phyloP scores from a whole-genome alignment of 2,888 invertebrate genomes.

The Caenorhabditis sp. region DNA sequence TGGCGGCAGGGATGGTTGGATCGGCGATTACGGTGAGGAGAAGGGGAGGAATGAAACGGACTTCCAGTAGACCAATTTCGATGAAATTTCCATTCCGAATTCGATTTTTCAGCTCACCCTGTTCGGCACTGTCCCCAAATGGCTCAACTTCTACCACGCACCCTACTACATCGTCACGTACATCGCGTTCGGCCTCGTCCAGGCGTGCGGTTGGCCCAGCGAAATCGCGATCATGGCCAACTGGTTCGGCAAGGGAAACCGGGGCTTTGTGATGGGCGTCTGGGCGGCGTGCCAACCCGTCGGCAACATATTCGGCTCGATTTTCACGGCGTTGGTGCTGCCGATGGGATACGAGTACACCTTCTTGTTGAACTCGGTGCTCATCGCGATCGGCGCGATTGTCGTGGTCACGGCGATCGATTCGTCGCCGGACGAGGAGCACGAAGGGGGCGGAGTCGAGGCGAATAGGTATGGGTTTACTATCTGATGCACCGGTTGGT shows the following conservation, averaged over 20 bases:
- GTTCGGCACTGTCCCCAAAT: constrained; percentile 85
- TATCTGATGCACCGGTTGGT: too few species aligned
- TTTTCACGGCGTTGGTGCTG: constrained; percentile 84
- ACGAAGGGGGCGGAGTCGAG: constrained; percentile 25
- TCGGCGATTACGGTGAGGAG: constrained; percentile 84
- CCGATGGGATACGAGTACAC: constrained; percentile 85
- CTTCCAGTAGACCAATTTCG: too few species aligned
- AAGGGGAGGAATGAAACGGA: too few species aligned
- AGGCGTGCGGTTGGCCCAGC: constrained; percentile 85
- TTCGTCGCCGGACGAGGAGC: constrained; percentile 83
- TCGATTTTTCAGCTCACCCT: constrained; percentile 83
- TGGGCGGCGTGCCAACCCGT: constrained; percentile 86
- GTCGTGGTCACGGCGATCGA: constrained; percentile 83
- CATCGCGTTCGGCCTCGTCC: constrained; percentile 85
- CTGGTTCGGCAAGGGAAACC: constrained; percentile 85
- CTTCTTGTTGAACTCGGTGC: constrained; percentile 84
- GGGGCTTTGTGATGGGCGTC: constrained; percentile 85
- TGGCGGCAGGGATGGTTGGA: constrained; percentile 84
- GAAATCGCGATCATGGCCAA: constrained; percentile 85
- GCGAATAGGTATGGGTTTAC: constrained; percentile 37
- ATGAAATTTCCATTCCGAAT: too few species aligned
- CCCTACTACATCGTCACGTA: constrained; percentile 84
- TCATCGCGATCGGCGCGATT: constrained; percentile 84
- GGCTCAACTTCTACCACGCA: constrained; percentile 84
- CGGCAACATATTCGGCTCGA: constrained; percentile 85